Conservation (phyloP, 2,888 invertebrate genomes). For the Poecilus cupreus region DNA sequence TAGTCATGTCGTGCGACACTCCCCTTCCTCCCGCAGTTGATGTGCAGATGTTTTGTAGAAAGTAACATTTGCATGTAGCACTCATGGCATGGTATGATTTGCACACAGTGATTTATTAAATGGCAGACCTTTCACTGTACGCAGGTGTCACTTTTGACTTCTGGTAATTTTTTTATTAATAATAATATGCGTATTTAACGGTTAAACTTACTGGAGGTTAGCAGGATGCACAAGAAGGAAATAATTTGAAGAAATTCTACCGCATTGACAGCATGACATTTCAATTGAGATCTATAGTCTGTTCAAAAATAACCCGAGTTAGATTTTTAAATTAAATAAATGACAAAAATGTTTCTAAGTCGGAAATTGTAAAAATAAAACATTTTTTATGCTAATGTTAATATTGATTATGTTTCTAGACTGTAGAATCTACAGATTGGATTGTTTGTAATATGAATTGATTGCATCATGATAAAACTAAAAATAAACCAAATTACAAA, state of each 20-base stretch:
- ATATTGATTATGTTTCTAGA: too few species aligned
- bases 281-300: too few species aligned
- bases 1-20: slow-evolving; percentile 8
- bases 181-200: background rate
- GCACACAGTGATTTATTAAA: slow-evolving; percentile 42
- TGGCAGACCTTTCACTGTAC: slow-evolving; percentile 38
- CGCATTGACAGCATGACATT: background rate
- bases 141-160: slow-evolving; percentile 11
- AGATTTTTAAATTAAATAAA: too few species aligned
- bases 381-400: too few species aligned
- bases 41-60: slow-evolving; percentile 45
- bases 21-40: background rate
- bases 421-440: too few species aligned
- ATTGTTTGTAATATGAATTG: too few species aligned
- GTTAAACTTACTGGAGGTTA: background rate
- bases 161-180: slow-evolving; percentile 42
- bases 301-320: too few species aligned
- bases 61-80: slow-evolving; percentile 43
- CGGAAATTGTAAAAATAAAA: too few species aligned
- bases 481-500: too few species aligned
- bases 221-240: background rate
- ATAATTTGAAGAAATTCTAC: background rate
- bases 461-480: too few species aligned
- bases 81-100: background rate
- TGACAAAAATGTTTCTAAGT: too few species aligned